Percentiles rank a stretch among this genome's conserved stretches.
These are phyloP conservation scores for Aporophyla lueneburgensis DNA, from an alignment of 2,888 invertebrate genomes.

Conservation along the genomic window DNA sequence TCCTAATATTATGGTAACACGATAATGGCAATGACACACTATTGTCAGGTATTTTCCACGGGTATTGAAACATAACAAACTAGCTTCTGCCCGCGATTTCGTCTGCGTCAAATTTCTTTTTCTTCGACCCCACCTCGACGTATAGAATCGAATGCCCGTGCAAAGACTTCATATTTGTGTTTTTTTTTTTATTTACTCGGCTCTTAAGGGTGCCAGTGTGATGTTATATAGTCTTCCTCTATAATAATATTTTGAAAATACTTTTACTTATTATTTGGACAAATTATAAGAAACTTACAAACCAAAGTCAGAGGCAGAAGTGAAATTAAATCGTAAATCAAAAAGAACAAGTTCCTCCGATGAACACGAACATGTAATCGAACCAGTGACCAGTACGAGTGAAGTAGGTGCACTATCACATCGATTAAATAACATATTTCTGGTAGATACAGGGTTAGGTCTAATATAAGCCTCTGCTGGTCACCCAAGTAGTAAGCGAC, in stretches of 20 bases:
- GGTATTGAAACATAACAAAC: too few species aligned
- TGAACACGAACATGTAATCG: slow-evolving; percentile 79
- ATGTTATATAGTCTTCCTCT: too few species aligned
- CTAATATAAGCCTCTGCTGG: slow-evolving; percentile 58
- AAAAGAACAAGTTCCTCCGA: slow-evolving; percentile 71
- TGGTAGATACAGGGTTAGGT: slow-evolving; percentile 66
- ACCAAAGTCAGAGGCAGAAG: slow-evolving; percentile 74
- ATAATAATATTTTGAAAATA: too few species aligned
- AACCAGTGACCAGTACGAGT: slow-evolving; percentile 80
- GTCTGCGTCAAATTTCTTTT: too few species aligned
- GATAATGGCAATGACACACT: neutral
- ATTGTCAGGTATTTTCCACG: neutral
- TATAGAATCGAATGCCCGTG: too few species aligned
- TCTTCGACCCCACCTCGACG: too few species aligned
- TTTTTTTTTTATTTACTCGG: too few species aligned
- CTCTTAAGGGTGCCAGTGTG: too few species aligned
- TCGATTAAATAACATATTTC: slow-evolving; percentile 78
- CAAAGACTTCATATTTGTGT: too few species aligned
- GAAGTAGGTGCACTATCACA: slow-evolving; percentile 76
- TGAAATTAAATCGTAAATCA: slow-evolving; percentile 77
- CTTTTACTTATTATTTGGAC: neutral
- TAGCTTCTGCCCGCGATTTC: too few species aligned
- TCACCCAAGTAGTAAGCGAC: slow-evolving; percentile 75
- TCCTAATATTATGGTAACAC: neutral
- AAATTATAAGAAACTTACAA: slow-evolving; percentile 75